These are phyloP conservation scores for Coregonus ussuriensis DNA, from an alignment of 2,797 vertebrate genomes.

Conservation along the genomic window DNA sequence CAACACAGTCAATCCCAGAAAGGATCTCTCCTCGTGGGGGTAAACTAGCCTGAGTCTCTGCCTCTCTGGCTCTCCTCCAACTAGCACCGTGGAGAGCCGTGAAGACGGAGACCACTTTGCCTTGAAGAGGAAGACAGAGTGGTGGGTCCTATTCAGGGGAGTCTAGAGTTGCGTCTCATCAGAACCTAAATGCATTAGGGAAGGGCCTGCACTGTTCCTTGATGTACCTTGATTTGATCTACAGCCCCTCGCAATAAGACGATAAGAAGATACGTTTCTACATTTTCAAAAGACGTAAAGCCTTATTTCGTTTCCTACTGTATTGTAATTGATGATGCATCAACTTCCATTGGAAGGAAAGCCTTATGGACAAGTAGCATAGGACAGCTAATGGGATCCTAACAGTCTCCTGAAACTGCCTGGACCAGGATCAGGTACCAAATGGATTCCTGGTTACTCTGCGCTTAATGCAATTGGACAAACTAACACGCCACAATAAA, in stretches of 20 bases:
- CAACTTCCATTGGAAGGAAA: constrained; percentile 58
- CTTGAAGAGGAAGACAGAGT: constrained; percentile 56
- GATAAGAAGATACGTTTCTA: constrained; percentile 72
- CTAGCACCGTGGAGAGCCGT: not conserved
- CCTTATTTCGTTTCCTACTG: constrained; percentile 28
- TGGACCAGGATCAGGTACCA: constrained; percentile 73
- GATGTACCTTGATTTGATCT: constrained; percentile 75
- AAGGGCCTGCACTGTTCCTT: constrained; percentile 56
- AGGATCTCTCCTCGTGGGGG: not conserved
- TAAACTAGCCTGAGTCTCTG: not conserved
- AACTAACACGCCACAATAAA: constrained; percentile 85
- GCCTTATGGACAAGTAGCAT: constrained; percentile 63
- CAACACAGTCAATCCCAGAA: constrained; percentile 12
- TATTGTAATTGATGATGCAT: constrained; percentile 72
- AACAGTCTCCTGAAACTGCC: constrained; percentile 64
- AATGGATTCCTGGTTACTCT: constrained; percentile 78
- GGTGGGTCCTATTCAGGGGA: constrained; percentile 71
- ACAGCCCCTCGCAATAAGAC: constrained; percentile 68
- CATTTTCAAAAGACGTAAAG: constrained; percentile 69
- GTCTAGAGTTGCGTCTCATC: constrained; percentile 80
- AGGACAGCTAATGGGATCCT: constrained; percentile 77
- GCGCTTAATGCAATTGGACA: constrained; percentile 76
- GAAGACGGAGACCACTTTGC: constrained; percentile 71
- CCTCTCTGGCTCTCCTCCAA: not conserved
- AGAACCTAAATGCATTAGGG: constrained; percentile 75